Conservation (phyloP, 2,797 vertebrate genomes). For the Mionectes olivaceus region DNA sequence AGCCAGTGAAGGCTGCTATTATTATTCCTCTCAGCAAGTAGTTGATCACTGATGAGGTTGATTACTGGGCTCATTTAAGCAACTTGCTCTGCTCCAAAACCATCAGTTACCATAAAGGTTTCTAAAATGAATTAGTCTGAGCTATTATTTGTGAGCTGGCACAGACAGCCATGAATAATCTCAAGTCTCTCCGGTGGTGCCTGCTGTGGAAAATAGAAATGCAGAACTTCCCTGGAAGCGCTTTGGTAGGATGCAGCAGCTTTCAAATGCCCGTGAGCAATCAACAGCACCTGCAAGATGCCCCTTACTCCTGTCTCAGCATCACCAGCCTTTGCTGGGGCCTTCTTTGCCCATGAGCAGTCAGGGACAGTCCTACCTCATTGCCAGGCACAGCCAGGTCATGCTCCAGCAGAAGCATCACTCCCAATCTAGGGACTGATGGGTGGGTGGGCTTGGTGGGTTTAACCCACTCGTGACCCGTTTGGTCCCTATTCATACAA, state of each 20-base stretch:
- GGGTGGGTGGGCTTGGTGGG: not conserved
- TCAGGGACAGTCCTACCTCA: not conserved
- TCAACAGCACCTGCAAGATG: accelerated
- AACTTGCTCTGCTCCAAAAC: not conserved
- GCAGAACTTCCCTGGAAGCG: not conserved
- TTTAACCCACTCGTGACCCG: not conserved
- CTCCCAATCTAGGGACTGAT: not conserved
- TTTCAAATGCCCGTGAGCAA: not conserved
- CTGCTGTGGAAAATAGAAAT: not conserved
- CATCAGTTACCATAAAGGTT: not conserved
- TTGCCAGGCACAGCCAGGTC: not conserved
- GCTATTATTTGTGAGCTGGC: not conserved
- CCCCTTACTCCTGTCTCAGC: not conserved
- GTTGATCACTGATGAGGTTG: not conserved
- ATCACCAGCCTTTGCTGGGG: not conserved
- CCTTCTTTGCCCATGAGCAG: not conserved
- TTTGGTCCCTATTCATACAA: not conserved
- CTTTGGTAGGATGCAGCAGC: not conserved
- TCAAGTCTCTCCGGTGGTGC: not conserved
- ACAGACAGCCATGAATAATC: not conserved
- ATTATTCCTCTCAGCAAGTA: not conserved
- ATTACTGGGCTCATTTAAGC: slow-evolving; percentile 30
- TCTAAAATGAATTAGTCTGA: slow-evolving; percentile 19
- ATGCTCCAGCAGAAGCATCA: not conserved
- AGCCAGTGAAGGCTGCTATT: not conserved